Conservation (phyloP, 2,113 vertebrate species). For the Pterophyllum scalare region DNA sequence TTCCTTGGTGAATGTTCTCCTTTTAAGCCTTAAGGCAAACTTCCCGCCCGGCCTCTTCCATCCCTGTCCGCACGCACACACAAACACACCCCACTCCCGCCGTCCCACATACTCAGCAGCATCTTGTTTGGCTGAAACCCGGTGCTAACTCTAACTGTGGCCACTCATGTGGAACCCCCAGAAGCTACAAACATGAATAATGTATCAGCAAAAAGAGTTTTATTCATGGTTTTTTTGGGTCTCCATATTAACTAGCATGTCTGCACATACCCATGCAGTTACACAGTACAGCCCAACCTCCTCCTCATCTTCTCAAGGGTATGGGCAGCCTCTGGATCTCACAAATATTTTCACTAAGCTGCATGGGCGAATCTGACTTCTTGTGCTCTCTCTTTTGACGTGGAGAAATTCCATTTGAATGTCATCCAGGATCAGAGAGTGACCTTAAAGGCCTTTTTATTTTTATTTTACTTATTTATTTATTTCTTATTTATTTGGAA, state of each 20-base stretch:
- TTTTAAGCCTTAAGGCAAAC: conserved; percentile 40
- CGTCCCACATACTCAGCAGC: conserved; percentile 51
- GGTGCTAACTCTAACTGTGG: conserved; percentile 61
- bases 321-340: conserved; percentile 11
- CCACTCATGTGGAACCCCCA: conserved; percentile 75
- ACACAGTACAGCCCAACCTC: not conserved
- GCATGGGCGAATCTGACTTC: conserved; percentile 16
- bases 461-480: not conserved
- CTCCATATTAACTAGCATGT: conserved; percentile 50
- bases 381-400: conserved; percentile 14
- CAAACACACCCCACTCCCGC: conserved; percentile 11
- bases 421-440: conserved; percentile 28
- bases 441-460: conserved; percentile 34
- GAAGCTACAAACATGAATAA: conserved; percentile 78
- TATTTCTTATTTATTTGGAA: not conserved
- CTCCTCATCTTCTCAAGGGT: not conserved
- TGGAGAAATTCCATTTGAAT: conserved; percentile 38
- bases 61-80: conserved; percentile 20
- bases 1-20: conserved; percentile 37
- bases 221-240: conserved; percentile 44
- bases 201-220: conserved; percentile 59
- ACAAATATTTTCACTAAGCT: conserved; percentile 29
- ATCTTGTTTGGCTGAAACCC: conserved; percentile 68
- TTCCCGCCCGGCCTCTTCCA: conserved; percentile 11
- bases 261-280: conserved; percentile 14